phyloP scores from a whole-genome alignment of 2,113 vertebrate species.

The Nerophis ophidion region DNA sequence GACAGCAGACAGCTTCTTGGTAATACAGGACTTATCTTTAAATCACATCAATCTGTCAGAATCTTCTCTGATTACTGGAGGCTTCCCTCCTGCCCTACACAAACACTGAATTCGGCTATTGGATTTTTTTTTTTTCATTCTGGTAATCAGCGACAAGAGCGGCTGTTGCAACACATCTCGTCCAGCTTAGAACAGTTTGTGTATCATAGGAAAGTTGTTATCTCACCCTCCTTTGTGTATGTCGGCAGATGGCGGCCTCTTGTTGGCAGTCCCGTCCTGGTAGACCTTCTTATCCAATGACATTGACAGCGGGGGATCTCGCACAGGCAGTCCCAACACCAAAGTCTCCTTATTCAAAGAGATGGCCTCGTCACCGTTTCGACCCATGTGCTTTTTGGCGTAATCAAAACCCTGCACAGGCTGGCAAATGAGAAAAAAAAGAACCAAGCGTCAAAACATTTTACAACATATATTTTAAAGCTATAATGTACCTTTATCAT shows the following conservation, averaged over 20 bases:
- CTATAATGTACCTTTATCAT: no score
- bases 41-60: constrained; percentile 37
- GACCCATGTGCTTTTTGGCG: constrained; percentile 94
- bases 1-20: constrained; percentile 26
- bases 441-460: not conserved
- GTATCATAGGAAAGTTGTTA: not conserved
- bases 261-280: constrained; percentile 85
- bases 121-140: constrained; percentile 12
- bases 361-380: constrained; percentile 83
- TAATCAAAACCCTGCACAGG: constrained; percentile 98
- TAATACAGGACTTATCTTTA: constrained; percentile 37
- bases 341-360: constrained; percentile 93
- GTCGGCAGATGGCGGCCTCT: constrained; percentile 85
- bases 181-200: constrained; percentile 1
- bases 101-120: constrained; percentile 21
- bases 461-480: not conserved
- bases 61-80: constrained; percentile 21
- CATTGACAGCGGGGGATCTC: constrained; percentile 78
- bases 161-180: constrained; percentile 23
- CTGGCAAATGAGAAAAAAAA: constrained; percentile 53
- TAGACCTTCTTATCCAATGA: constrained; percentile 82
- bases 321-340: constrained; percentile 82
- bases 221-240: constrained; percentile 85
- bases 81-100: constrained; percentile 31
- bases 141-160: constrained; percentile 21